These are phyloP conservation scores for Etheostoma spectabile DNA, from an alignment of 2,113 vertebrate genomes.

Conservation along the genomic window DNA sequence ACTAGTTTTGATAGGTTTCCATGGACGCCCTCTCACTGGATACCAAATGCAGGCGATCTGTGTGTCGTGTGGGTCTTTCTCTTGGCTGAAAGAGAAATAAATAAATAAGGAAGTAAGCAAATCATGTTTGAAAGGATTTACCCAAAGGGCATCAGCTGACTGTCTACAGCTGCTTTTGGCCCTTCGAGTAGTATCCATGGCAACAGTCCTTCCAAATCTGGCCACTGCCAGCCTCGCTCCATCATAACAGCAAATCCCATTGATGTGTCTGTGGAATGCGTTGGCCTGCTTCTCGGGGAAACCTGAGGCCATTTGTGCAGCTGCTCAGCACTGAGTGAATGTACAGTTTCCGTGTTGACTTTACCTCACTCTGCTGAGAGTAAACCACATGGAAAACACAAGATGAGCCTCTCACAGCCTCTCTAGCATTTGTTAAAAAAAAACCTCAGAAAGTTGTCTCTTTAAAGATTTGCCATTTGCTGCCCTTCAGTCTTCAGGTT, in stretches of 20 bases:
- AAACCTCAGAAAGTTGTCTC: constrained; percentile 5
- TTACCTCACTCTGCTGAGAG: constrained; percentile 30
- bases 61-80: constrained; percentile 31
- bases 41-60: constrained; percentile 62
- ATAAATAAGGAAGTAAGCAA: constrained; percentile 70
- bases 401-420: constrained; percentile 27
- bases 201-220: constrained; percentile 78
- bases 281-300: constrained; percentile 69
- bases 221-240: constrained; percentile 68
- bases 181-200: constrained; percentile 78
- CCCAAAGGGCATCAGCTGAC: constrained; percentile 81
- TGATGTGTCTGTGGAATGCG: constrained; percentile 79
- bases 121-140: constrained; percentile 78
- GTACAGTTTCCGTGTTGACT: constrained; percentile 61
- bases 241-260: constrained; percentile 81
- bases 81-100: constrained; percentile 47
- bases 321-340: constrained; percentile 58
- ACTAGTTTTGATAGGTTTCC: too few species aligned
- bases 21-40: constrained; percentile 16
- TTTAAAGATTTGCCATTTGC: constrained; percentile 20
- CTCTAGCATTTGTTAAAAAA: neutral
- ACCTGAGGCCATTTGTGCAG: constrained; percentile 69
- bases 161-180: constrained; percentile 81
- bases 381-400: constrained; percentile 37
- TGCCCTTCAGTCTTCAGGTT: neutral